A percentile compares a stretch with the other conserved stretches of the same genome.
These are phyloP conservation scores for Timema cristinae DNA, from an alignment of 2,888 invertebrate genomes.

Conservation along the genomic window DNA sequence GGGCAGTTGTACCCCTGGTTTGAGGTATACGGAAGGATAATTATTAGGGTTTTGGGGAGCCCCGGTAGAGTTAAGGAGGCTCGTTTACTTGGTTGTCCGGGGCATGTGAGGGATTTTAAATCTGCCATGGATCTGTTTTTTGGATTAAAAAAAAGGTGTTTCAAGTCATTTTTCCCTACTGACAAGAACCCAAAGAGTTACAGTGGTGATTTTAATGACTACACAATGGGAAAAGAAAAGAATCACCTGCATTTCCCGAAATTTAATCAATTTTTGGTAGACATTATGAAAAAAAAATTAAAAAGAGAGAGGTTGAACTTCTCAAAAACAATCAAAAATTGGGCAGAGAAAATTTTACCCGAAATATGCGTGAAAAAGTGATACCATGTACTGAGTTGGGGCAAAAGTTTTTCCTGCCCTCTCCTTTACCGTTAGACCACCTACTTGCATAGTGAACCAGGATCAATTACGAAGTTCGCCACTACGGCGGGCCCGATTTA, in stretches of 20 bases:
- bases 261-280: conserved; percentile 38
- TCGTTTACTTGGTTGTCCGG: no score
- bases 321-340: conserved; percentile 28
- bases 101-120: no score
- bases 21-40: no score
- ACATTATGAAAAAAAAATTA: conserved; percentile 34
- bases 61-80: no score
- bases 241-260: conserved; percentile 24
- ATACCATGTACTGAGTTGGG: conserved; percentile 29
- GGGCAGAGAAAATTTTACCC: conserved; percentile 34
- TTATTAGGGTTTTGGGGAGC: no score
- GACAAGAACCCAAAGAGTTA: no score
- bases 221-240: no score
- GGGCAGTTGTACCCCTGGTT: no score
- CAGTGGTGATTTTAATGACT: no score
- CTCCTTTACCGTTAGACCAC: conserved; percentile 39
- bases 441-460: conserved; percentile 42
- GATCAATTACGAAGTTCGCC: conserved; percentile 40
- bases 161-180: no score
- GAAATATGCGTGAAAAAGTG: conserved; percentile 27
- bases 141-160: no score
- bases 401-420: conserved; percentile 35
- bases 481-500: conserved; percentile 41
- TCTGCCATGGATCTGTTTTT: no score
- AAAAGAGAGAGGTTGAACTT: conserved; percentile 31